Percentiles rank a stretch among this genome's conserved stretches.
These are phyloP conservation scores for Aromia moschata DNA, from an alignment of 2,888 invertebrate genomes.

Conservation along the genomic window DNA sequence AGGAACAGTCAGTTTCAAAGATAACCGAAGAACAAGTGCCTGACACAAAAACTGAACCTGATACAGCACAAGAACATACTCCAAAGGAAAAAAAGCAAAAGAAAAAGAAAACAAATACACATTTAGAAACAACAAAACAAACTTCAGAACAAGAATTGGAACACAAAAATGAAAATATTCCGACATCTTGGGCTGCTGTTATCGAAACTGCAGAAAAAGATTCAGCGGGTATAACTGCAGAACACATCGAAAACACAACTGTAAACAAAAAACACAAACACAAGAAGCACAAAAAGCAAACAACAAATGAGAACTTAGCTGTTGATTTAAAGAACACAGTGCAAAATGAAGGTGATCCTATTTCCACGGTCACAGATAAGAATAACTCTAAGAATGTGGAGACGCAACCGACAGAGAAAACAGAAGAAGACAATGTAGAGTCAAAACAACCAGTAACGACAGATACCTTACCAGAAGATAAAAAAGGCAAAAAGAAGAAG, in stretches of 20 bases:
- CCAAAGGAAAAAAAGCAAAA: not conserved
- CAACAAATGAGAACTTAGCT: not conserved
- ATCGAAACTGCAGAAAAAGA: not conserved
- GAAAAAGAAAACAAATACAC: not conserved
- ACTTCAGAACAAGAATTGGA: not conserved
- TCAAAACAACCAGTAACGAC: not conserved
- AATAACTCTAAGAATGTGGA: too few relatives aligned
- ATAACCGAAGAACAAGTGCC: constrained; percentile 12
- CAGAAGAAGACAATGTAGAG: too few relatives aligned
- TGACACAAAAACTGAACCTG: not conserved
- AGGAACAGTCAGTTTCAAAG: constrained; percentile 1
- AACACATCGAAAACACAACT: not conserved
- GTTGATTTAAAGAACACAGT: too few relatives aligned
- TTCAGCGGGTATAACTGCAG: not conserved
- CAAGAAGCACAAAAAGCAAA: not conserved
- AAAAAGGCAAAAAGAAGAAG: constrained; percentile 30
- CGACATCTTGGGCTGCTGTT: not conserved
- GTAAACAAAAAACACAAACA: not conserved
- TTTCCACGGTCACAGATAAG: too few relatives aligned
- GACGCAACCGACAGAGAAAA: too few relatives aligned
- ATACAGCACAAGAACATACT: not conserved
- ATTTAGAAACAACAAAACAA: not conserved
- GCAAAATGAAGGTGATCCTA: too few relatives aligned
- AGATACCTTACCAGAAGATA: constrained; percentile 6
- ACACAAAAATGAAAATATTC: not conserved